phyloP scores from a whole-genome alignment of 37 sponge, comb jelly and placozoan species.

The Halisarca cf. caerulea region DNA sequence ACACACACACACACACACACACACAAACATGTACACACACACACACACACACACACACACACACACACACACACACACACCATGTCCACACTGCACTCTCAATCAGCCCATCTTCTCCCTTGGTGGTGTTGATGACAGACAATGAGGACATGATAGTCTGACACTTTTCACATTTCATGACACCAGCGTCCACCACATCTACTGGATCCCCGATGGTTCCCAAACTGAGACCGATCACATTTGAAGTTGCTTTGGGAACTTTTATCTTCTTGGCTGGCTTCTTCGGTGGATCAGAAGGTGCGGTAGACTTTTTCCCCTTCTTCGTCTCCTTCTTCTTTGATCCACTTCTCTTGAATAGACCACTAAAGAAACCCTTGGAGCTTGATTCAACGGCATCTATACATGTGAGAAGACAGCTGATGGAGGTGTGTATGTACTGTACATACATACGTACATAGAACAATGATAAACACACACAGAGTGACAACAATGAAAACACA shows the following conservation, averaged over 20 bases:
- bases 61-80: conserved; percentile 30
- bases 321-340: conserved; percentile 3
- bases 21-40: too few species aligned
- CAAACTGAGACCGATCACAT: conserved; percentile 74
- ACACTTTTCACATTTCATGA: conserved; percentile 62
- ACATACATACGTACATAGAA: too few species aligned
- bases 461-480: too few species aligned
- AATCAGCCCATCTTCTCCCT: background rate
- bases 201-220: conserved; percentile 65
- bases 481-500: too few species aligned
- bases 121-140: conserved; percentile 50
- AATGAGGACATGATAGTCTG: conserved; percentile 65
- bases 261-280: conserved; percentile 65
- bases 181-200: conserved; percentile 31
- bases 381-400: background rate
- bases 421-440: background rate
- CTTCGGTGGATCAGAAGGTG: background rate
- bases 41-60: too few species aligned
- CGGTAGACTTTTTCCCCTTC: background rate
- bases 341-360: conserved; percentile 13
- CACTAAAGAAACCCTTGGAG: conserved; percentile 19
- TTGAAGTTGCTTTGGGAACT: conserved; percentile 59
- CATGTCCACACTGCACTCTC: conserved; percentile 69
- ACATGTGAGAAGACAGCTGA: background rate
- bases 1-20: too few species aligned